These are phyloP conservation scores for Heliconius nattereri DNA, from an alignment of 1,140 invertebrate genomes.

Conservation along the genomic window DNA sequence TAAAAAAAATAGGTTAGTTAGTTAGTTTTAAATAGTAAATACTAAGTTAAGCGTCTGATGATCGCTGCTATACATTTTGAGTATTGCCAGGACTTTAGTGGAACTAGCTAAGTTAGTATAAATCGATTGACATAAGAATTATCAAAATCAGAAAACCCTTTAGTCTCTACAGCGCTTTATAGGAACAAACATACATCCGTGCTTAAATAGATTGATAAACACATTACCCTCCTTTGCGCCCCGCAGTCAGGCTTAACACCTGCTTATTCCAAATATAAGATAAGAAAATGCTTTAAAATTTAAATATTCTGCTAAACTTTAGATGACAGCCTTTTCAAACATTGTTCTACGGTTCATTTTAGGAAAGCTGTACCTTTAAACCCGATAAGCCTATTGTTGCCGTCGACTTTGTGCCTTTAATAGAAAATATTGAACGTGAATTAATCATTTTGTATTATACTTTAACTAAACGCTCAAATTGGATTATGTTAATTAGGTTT, in stretches of 20 bases:
- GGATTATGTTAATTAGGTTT: slow-evolving; percentile 30
- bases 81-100: too few species aligned
- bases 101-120: too few species aligned
- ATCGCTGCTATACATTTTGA: too few species aligned
- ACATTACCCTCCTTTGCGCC: too few species aligned
- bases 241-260: background rate
- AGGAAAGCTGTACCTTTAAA: slow-evolving; percentile 21
- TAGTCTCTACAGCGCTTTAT: background rate
- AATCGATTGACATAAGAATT: too few species aligned
- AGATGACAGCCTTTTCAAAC: slow-evolving; percentile 7
- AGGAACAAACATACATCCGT: background rate
- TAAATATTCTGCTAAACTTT: background rate
- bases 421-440: slow-evolving; percentile 55
- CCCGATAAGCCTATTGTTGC: slow-evolving; percentile 46
- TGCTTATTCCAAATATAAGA: background rate
- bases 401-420: slow-evolving; percentile 49
- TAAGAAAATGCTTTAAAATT: slow-evolving; percentile 4
- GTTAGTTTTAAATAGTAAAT: too few species aligned
- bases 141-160: too few species aligned
- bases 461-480: slow-evolving; percentile 26
- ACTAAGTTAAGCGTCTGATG: too few species aligned
- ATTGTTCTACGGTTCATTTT: background rate
- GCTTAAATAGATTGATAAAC: background rate
- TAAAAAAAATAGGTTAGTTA: too few species aligned
- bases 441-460: slow-evolving; percentile 44